Base-by-base conservation (phyloP, 1,140 invertebrate genomes). In the Harlomillsia oculata region DNA sequence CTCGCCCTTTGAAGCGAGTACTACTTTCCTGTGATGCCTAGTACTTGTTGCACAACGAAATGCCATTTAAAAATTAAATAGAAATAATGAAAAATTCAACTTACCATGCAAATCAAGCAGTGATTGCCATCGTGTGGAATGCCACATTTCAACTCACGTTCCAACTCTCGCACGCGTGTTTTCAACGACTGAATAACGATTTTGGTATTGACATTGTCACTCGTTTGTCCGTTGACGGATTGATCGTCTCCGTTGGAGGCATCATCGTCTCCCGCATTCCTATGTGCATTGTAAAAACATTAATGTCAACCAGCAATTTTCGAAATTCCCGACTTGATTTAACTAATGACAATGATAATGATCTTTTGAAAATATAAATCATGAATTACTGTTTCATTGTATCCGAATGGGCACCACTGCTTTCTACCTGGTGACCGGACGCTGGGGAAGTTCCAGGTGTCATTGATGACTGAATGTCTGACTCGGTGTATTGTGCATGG, bases 101-200 rank as follows among this genome's bases (percentile, higher is more conserved):
- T 78, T 51, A 87, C 87, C 76, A 91, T 83, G 70, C 89, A 92
- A 53, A 92, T 91, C 13, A 92, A 76, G 77, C 89, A 94, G 71
- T 89, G 80, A 71, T 72, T 80, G 72, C 71, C 78, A 72, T 70
- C 77, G 62, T 63, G 72, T 63, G 77, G 74, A 25, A 41, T 32
- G 23, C 36, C 45, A 21, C 74, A 70, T 67, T 66, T 71, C 29
- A 46, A 69, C 65, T 63, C 70, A 21, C 60, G 64, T 59, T 87
- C 84, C 53, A 84, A 75, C 59, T 87, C 81, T 36, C 79, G 76
- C 49, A 88, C 78, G 55, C 81, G 74, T 1, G 73, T 74, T 64
- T 84, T 82, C 1, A 88, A 72, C 1, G 86, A 83, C 65, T 85
- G 81, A 29, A 91, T 78, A 26, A 89, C 74, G 16, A 61, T 56